Base-by-base conservation (phyloP, 2,113 vertebrate species). In the Tragelaphus scriptus region DNA sequence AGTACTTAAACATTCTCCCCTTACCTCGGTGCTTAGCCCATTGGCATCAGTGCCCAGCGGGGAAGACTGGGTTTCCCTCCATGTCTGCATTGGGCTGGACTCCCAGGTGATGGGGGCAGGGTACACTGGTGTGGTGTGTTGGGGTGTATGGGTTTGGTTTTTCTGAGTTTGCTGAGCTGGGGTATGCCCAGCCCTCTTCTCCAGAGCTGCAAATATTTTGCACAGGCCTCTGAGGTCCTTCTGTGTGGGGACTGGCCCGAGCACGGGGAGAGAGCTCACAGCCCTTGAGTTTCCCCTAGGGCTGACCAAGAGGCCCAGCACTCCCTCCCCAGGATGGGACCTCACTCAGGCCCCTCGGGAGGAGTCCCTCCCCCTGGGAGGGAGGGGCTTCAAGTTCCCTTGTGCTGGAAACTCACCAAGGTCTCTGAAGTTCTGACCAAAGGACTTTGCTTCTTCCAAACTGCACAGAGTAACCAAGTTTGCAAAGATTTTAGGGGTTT, bases 61-160 rank as follows among this genome's bases (percentile, higher is more conserved):
- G 85, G 68, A 71, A 25, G 58, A 40, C 5, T 4, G 19, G 65
- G 2, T n/a, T 63, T 30, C 63, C 65, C 51, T n/a, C 40, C 1
- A 5, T 0, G 13, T 84, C 80, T 68, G 17, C 12, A 15, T 40
- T 25, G 40, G 44, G 21, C 82, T 91, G 12, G 1, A 36, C 32
- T 51, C 61, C 55, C 49, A 25, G 28, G 30, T 0, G 5, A 23
- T 11, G 51, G 25, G 58, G n/a, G 23, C n/a, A 28, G 0, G 5
- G 6, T 23, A 26, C 23, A 6, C 13, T 8, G 21, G 47, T 5
- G 26, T 55, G 92, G 32, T 3, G 1, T 28, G 55, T 16, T 63
- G 32, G n/a, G 4, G 0, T 14, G 23, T 9, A 14, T 44, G 58
- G 26, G 58, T n/a, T 63, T 77, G 65, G 40, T 16, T 85, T 53